phyloP scores from a whole-genome alignment of 2,888 invertebrate genomes.

The Limnephilus marmoratus region DNA sequence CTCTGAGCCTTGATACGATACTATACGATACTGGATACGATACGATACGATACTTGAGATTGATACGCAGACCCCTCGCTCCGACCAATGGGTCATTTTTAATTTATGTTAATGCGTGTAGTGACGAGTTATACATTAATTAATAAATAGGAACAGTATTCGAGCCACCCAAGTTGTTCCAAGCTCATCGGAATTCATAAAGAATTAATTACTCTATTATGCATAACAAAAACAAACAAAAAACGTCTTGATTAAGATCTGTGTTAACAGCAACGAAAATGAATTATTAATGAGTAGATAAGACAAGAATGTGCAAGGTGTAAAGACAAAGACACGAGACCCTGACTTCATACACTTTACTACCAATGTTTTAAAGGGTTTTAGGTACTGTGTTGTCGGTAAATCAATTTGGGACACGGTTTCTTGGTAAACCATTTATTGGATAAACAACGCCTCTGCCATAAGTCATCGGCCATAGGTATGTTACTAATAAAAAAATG shows the following conservation, averaged over 20 bases:
- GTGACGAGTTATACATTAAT: background rate
- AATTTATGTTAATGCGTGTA: background rate
- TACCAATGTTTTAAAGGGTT: background rate
- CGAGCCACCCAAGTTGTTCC: background rate
- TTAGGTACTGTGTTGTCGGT: too few relatives aligned
- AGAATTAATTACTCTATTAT: background rate
- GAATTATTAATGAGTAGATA: conserved; percentile 2
- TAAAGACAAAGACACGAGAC: background rate
- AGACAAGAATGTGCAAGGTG: background rate
- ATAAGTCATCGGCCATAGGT: too few relatives aligned
- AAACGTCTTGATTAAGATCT: background rate
- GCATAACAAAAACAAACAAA: background rate
- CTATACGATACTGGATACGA: too few relatives aligned
- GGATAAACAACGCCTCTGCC: too few relatives aligned
- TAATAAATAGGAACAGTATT: background rate
- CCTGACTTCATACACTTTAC: background rate
- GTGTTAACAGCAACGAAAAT: background rate
- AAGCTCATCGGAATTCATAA: background rate
- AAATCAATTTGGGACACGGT: too few relatives aligned
- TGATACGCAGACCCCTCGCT: background rate
- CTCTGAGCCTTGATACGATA: too few relatives aligned
- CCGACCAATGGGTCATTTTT: background rate
- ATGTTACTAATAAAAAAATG: too few relatives aligned
- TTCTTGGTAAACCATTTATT: too few relatives aligned
- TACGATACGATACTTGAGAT: too few relatives aligned